Conservation (phyloP, 2,113 vertebrate species). For the Spea bombifrons region DNA sequence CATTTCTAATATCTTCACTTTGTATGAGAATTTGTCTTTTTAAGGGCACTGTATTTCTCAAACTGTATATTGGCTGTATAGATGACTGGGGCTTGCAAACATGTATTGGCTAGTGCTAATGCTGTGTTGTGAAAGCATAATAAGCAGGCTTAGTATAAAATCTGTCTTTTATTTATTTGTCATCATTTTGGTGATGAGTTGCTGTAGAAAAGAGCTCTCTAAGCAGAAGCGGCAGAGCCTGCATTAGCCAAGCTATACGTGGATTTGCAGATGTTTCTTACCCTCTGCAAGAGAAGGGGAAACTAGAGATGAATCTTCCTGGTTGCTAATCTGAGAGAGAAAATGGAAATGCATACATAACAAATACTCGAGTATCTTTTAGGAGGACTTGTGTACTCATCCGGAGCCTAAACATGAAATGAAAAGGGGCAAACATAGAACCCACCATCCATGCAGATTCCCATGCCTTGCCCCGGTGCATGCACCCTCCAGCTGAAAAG, state of each 20-base stretch:
- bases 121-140: background rate
- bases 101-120: too few species aligned
- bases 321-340: constrained; percentile 42
- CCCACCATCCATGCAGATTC: too few species aligned
- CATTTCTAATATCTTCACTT: too few species aligned
- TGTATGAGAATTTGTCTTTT: too few species aligned
- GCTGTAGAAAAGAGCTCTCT: background rate
- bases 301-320: constrained; percentile 44
- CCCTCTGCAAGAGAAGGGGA: constrained; percentile 40
- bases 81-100: too few species aligned
- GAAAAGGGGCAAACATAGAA: background rate
- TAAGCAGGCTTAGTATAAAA: constrained; percentile 4
- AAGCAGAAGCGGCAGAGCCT: constrained; percentile 43
- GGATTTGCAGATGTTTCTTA: constrained; percentile 27
- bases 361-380: background rate
- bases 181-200: too few species aligned
- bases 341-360: constrained; percentile 25
- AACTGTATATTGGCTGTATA: too few species aligned
- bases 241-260: constrained; percentile 17
- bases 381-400: background rate
- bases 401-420: background rate
- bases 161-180: too few species aligned
- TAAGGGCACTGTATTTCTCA: too few species aligned
- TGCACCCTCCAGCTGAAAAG: background rate
- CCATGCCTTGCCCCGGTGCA: background rate